phyloP scores from a whole-genome alignment of 2,797 vertebrate genomes.

The Triplophysa bombifrons region DNA sequence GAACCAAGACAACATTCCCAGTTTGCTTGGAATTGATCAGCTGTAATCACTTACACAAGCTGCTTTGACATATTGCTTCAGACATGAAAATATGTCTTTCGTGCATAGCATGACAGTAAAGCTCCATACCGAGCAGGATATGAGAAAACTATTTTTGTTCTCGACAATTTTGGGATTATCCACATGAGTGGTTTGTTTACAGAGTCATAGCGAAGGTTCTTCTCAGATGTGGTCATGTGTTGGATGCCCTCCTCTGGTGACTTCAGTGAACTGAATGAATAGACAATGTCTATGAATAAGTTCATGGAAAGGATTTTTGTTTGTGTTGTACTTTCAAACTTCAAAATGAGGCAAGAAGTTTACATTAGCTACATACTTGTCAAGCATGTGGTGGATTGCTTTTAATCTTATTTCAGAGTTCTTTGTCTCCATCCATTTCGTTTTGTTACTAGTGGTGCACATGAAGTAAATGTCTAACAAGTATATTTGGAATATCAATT shows the following conservation, averaged over 20 bases:
- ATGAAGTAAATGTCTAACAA: conserved; percentile 8
- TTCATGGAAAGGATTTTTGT: conserved; percentile 8
- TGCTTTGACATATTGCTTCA: conserved; percentile 11
- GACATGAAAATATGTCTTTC: conserved; percentile 28
- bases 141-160: conserved; percentile 44
- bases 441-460: not conserved
- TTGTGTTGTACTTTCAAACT: conserved; percentile 1
- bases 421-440: not conserved
- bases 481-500: not conserved
- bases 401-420: not conserved
- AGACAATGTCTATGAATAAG: conserved; percentile 4
- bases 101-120: conserved; percentile 26
- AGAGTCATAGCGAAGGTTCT: not conserved
- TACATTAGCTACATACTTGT: not conserved
- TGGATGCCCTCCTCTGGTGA: conserved; percentile 49
- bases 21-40: conserved; percentile 20
- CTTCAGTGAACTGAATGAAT: conserved; percentile 19
- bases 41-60: conserved; percentile 25
- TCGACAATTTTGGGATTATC: conserved; percentile 42
- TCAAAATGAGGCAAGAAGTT: conserved; percentile 3
- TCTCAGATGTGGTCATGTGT: conserved; percentile 46
- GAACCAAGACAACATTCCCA: not conserved
- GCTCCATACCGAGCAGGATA: conserved; percentile 44
- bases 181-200: conserved; percentile 42
- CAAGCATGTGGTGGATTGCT: not conserved